Evolutionary conservation across 1,140 invertebrate genomes (phyloP).

Genomic region (Pseudomyrmex dendroicus): DNA sequence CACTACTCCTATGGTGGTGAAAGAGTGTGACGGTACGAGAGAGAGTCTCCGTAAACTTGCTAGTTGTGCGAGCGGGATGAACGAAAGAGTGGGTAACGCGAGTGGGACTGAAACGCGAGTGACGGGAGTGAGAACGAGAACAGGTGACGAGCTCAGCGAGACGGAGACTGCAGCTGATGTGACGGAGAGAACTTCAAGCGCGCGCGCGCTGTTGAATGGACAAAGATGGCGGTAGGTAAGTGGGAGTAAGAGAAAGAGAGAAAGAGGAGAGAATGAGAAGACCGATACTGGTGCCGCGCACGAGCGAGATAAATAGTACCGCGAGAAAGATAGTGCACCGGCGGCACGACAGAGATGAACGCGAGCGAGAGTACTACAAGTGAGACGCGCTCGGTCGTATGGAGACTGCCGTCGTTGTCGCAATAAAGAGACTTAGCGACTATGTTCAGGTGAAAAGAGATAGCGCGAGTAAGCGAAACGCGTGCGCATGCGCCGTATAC

Average conservation of each 20-base stretch:
- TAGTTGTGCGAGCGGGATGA: not conserved
- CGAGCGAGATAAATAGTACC: not conserved
- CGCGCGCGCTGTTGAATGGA: conserved; percentile 12
- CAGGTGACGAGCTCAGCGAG: conserved; percentile 29
- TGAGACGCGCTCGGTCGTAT: conserved; percentile 3
- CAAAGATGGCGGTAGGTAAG: conserved; percentile 26
- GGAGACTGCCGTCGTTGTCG: conserved; percentile 35
- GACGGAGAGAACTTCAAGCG: conserved; percentile 18
- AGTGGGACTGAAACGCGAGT: not conserved
- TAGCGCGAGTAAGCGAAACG: conserved; percentile 35
- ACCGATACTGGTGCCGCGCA: not conserved
- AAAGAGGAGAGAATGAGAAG: not conserved
- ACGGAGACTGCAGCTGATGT: conserved; percentile 22
- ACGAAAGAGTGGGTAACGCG: not conserved
- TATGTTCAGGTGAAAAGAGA: conserved; percentile 16
- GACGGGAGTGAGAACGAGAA: conserved; percentile 14
- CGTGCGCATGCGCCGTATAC: conserved; percentile 65
- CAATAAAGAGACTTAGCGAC: conserved; percentile 16
- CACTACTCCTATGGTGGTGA: conserved; percentile 5
- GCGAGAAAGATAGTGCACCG: conserved; percentile 26
- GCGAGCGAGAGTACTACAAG: conserved; percentile 4
- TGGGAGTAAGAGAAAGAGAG: not conserved
- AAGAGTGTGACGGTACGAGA: conserved; percentile 47
- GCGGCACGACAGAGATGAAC: not conserved
- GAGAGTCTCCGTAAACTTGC: not conserved